Conservation (phyloP, 2,888 invertebrate species). For the Drosophila mayaguana region DNA sequence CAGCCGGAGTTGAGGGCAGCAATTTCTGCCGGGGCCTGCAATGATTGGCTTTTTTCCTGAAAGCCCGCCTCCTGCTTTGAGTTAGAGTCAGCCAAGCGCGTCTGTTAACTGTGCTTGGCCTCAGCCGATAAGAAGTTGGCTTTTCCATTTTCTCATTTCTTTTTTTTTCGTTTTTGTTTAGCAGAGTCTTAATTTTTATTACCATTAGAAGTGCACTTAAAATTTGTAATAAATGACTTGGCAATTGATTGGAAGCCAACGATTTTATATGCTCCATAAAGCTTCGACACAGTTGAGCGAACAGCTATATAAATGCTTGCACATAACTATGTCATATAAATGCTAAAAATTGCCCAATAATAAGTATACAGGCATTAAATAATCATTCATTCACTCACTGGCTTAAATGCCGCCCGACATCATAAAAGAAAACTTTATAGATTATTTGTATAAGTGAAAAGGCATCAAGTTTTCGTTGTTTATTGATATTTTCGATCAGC, state of each 20-base stretch:
- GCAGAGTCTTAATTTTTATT: constrained; percentile 71
- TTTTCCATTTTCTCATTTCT: constrained; percentile 7
- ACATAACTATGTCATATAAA: constrained; percentile 35
- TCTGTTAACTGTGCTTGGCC: constrained; percentile 56
- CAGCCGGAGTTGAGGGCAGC: neutral
- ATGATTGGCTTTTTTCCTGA: constrained; percentile 57
- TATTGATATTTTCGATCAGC: constrained; percentile 17
- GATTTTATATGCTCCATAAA: constrained; percentile 63
- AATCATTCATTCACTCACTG: constrained; percentile 11
- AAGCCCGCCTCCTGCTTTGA: neutral
- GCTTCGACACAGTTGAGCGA: constrained; percentile 37
- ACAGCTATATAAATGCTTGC: constrained; percentile 16
- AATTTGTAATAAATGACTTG: constrained; percentile 80
- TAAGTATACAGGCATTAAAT: constrained; percentile 14
- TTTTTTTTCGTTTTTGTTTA: constrained; percentile 41
- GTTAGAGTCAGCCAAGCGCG: constrained; percentile 42
- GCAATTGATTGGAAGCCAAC: constrained; percentile 71
- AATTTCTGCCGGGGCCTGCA: constrained; percentile 29
- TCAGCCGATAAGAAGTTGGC: constrained; percentile 61
- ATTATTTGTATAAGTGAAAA: constrained; percentile 33
- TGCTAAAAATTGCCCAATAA: constrained; percentile 11
- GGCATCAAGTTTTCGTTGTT: constrained; percentile 11
- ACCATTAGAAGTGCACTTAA: constrained; percentile 73
- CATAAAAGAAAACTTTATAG: constrained; percentile 40
- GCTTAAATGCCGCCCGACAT: constrained; percentile 14